Evolutionary conservation across 2,797 vertebrate species (phyloP).

Genomic region (Poecile montanus): DNA sequence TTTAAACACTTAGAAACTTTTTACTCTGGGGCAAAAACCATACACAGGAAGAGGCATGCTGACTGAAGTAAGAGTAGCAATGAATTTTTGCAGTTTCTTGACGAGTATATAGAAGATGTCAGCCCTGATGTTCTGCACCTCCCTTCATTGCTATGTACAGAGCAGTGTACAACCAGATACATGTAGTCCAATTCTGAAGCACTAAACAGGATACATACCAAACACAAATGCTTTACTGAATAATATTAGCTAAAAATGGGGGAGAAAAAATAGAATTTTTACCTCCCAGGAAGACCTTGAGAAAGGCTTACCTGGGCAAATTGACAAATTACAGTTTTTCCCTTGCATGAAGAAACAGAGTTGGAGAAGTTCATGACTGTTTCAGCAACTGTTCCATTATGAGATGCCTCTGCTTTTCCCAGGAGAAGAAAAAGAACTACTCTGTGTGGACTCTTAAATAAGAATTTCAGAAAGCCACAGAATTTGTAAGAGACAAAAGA

Average conservation of each 20-base stretch:
- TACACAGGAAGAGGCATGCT: background rate
- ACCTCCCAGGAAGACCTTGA: background rate
- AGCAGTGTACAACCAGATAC: background rate
- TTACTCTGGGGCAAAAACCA: background rate
- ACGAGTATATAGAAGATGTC: background rate
- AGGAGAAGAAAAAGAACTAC: background rate
- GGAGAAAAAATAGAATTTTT: background rate
- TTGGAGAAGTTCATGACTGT: background rate
- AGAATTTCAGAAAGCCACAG: background rate
- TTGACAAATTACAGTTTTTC: background rate
- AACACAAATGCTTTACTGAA: background rate
- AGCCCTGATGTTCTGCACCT: background rate
- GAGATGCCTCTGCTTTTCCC: background rate
- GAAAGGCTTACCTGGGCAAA: background rate
- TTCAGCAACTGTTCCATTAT: background rate
- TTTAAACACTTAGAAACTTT: background rate
- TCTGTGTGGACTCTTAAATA: background rate
- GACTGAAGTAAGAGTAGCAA: background rate
- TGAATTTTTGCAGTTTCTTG: background rate
- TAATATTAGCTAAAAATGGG: background rate
- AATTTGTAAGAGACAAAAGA: background rate
- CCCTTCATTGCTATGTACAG: background rate
- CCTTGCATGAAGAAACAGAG: background rate
- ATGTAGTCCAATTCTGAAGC: background rate
- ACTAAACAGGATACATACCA: background rate